Conservation (phyloP, 1,140 invertebrate species). For the Scaptodrosophila lebanonensis region DNA sequence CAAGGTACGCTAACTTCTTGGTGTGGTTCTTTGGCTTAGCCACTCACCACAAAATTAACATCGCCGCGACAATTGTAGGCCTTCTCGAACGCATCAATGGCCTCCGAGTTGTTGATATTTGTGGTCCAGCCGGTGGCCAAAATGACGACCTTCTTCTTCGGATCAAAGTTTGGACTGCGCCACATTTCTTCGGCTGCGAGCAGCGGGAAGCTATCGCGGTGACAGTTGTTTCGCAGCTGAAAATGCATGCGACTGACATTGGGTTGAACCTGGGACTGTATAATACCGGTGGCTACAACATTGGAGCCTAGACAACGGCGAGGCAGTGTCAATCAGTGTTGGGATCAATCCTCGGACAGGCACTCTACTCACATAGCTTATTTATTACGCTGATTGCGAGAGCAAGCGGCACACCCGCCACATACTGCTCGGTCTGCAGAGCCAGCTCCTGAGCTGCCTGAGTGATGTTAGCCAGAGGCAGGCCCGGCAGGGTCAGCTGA, state of each 20-base stretch:
- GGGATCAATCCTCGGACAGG: no score
- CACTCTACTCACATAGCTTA: no score
- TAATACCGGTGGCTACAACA: constrained; percentile 50
- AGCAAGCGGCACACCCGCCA: no score
- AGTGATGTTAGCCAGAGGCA: no score
- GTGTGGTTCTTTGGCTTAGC: no score
- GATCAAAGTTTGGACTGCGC: constrained; percentile 54
- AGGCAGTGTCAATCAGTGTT: no score
- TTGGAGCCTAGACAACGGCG: constrained; percentile 76
- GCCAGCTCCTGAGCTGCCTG: no score
- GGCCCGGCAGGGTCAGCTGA: no score
- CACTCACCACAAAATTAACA: constrained; percentile 73
- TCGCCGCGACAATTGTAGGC: constrained; percentile 68
- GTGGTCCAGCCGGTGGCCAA: constrained; percentile 73
- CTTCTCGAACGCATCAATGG: constrained; percentile 54
- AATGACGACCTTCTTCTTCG: constrained; percentile 61
- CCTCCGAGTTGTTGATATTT: constrained; percentile 54
- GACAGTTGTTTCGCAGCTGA: constrained; percentile 51
- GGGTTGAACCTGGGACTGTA: constrained; percentile 53
- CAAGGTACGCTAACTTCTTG: no score
- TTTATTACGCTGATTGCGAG: no score
- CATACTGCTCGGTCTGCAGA: no score
- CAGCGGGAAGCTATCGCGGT: constrained; percentile 35
- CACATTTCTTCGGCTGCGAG: constrained; percentile 51
- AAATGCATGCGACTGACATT: constrained; percentile 58